Evolutionary conservation across 64 coral and sea anemone species (phyloP).

Genomic region (Astreopora myriophthalma): DNA sequence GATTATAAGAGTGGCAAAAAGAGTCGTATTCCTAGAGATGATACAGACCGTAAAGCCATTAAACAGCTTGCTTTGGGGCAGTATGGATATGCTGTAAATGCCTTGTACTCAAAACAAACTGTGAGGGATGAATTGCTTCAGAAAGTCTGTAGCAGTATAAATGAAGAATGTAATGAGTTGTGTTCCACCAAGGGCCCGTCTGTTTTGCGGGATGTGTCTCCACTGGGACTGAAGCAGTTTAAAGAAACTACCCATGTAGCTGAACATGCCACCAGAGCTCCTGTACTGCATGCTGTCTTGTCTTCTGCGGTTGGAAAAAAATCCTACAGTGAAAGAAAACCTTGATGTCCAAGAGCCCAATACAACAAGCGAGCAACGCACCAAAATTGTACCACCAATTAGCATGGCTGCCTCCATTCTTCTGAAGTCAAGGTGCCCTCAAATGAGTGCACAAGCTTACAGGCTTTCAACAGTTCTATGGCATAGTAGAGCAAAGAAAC

Average conservation of each 20-base stretch:
- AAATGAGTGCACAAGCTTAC: slow-evolving; percentile 23
- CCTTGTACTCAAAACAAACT: not conserved
- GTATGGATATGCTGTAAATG: not conserved
- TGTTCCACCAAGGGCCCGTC: not conserved
- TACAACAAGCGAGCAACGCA: not conserved
- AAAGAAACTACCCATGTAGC: not conserved
- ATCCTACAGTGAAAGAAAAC: not conserved
- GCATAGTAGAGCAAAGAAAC: slow-evolving; percentile 31
- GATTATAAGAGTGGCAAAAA: not conserved
- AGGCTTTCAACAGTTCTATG: slow-evolving; percentile 23
- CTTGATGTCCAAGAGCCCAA: not conserved
- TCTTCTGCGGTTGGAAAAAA: not conserved
- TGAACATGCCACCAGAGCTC: not conserved
- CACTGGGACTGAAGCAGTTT: not conserved
- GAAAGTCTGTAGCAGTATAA: not conserved
- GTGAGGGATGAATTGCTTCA: not conserved
- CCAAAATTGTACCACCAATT: not conserved
- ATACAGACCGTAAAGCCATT: not conserved
- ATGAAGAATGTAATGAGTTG: not conserved
- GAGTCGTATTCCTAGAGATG: not conserved
- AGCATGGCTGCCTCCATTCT: not conserved
- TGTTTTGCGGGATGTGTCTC: not conserved
- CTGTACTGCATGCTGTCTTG: not conserved
- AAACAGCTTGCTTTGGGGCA: not conserved
- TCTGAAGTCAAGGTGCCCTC: not conserved